Conservation (phyloP, 2,888 invertebrate genomes). For the Conus canariensis region DNA sequence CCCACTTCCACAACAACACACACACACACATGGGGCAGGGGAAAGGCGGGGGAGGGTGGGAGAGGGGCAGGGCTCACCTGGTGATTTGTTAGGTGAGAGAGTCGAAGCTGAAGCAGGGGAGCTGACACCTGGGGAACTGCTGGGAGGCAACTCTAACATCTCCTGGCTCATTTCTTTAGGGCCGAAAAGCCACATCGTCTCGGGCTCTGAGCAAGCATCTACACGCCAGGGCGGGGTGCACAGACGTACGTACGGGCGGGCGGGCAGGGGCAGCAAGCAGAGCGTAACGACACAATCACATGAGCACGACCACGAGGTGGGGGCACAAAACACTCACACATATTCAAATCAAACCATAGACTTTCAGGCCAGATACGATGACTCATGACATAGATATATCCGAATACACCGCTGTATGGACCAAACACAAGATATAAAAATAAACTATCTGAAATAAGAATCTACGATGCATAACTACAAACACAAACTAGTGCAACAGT, state of each 20-base stretch:
- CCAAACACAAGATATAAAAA: neutral
- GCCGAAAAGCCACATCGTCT: constrained; percentile 26
- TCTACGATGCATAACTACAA: neutral
- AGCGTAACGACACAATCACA: constrained; percentile 14
- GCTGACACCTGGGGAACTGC: constrained; percentile 35
- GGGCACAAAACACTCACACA: neutral
- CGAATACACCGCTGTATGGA: constrained; percentile 1
- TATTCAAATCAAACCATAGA: neutral
- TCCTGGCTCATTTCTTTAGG: constrained; percentile 38
- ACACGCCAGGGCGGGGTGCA: constrained; percentile 18
- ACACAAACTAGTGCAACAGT: neutral
- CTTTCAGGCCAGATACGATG: neutral
- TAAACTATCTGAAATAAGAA: neutral
- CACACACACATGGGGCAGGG: too few relatives aligned
- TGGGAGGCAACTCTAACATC: constrained; percentile 38
- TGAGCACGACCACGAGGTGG: neutral
- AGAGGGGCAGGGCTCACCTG: constrained; percentile 33
- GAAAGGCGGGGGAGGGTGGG: neutral
- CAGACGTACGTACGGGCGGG: constrained; percentile 5
- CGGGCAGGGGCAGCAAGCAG: constrained; percentile 18
- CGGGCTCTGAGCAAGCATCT: constrained; percentile 45
- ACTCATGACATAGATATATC: neutral
- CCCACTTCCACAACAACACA: too few relatives aligned
- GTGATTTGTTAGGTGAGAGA: constrained; percentile 36
- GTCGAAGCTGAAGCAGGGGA: constrained; percentile 47